Evolutionary conservation across 2,888 invertebrate species (phyloP).

Genomic region (Nephrotoma flavescens): DNA sequence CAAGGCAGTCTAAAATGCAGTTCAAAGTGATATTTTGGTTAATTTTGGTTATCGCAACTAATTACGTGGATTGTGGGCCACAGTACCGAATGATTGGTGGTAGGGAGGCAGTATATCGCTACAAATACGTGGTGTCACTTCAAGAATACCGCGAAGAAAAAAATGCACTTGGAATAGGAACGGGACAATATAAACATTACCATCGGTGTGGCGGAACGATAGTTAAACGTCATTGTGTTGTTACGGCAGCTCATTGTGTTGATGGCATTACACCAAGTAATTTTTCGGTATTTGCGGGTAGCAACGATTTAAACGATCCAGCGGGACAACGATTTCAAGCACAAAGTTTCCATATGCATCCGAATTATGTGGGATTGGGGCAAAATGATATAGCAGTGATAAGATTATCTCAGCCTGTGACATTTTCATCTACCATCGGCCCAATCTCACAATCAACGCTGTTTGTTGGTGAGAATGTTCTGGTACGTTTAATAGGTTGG

Average conservation of each 20-base stretch:
- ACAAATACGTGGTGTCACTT: too few species aligned
- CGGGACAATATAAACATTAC: too few species aligned
- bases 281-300: not conserved
- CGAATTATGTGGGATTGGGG: not conserved
- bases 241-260: constrained; percentile 9
- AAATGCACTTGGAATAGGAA: too few species aligned
- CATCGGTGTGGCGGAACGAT: too few species aligned
- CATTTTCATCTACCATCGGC: not conserved
- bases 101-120: too few species aligned
- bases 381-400: not conserved
- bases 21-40: too few species aligned
- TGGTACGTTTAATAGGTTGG: not conserved
- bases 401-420: not conserved
- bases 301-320: not conserved
- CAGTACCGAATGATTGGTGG: too few species aligned
- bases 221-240: not conserved
- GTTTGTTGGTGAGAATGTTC: not conserved
- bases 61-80: too few species aligned
- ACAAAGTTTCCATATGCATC: not conserved
- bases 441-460: not conserved
- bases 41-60: too few species aligned
- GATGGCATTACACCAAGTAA: not conserved
- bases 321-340: not conserved
- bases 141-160: too few species aligned
- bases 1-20: too few species aligned